Percentiles rank a stretch among this genome's conserved stretches.
phyloP scores from a whole-genome alignment of 2,888 invertebrate genomes.

The Hartigia nigra region DNA sequence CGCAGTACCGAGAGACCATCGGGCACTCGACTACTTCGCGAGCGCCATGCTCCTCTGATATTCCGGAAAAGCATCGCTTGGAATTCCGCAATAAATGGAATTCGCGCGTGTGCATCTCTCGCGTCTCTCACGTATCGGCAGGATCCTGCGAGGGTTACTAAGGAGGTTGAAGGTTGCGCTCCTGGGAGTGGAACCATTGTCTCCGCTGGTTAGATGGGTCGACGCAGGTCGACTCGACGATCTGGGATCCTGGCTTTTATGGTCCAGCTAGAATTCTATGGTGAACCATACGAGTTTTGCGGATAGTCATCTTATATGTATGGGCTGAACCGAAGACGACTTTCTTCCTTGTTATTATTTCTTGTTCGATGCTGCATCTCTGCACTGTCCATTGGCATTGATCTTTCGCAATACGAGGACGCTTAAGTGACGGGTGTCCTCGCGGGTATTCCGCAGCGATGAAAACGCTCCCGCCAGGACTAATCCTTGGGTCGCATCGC shows the following conservation, averaged over 20 bases:
- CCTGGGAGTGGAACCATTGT: background rate
- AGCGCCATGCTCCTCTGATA: constrained; percentile 16
- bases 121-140: background rate
- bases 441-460: background rate
- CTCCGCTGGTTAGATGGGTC: background rate
- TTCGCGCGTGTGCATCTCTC: constrained; percentile 2
- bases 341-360: background rate
- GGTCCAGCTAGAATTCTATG: background rate
- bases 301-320: background rate
- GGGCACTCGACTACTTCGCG: constrained; percentile 6
- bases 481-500: constrained; percentile 31
- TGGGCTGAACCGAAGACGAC: background rate
- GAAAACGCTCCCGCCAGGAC: constrained; percentile 3
- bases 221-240: background rate
- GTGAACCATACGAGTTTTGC: background rate
- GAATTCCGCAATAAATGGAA: constrained; percentile 51
- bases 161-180: background rate
- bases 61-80: constrained; percentile 43
- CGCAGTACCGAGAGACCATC: background rate
- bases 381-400: background rate
- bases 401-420: background rate
- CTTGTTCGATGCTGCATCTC: background rate
- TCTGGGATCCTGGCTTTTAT: background rate
- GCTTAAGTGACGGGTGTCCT: background rate
- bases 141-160: background rate